Evolutionary conservation across 1,140 invertebrate genomes (phyloP).

Genomic region (Trichonephila inaurata): DNA sequence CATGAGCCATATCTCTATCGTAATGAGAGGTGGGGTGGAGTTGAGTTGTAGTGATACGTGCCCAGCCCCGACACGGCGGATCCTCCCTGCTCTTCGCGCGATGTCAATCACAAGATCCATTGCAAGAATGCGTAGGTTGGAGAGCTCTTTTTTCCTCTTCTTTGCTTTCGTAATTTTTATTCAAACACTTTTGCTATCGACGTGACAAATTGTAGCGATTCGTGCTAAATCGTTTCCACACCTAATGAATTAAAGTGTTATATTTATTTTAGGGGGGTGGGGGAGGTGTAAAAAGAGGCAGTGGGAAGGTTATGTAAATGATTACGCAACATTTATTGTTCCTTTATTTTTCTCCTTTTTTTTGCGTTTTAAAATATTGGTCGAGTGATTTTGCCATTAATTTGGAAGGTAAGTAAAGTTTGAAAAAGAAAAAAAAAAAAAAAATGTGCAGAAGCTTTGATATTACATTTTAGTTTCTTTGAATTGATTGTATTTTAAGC

Average conservation of each 20-base stretch:
- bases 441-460: no score
- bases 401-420: no score
- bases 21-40: background rate
- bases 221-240: background rate
- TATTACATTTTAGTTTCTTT: no score
- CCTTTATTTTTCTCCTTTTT: background rate
- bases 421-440: no score
- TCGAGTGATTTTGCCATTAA: no score
- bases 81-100: background rate
- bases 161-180: background rate
- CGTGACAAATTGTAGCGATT: constrained; percentile 4
- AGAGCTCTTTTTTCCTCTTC: background rate
- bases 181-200: constrained; percentile 13
- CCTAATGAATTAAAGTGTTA: background rate
- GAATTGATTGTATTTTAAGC: no score
- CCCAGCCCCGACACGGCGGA: background rate
- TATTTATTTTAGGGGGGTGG: no score
- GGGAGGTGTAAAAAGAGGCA: background rate
- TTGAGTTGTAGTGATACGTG: background rate
- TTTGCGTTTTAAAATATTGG: no score
- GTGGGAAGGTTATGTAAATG: background rate
- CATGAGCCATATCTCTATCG: background rate
- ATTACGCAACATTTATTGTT: background rate
- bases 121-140: background rate
- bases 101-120: constrained; percentile 7